Evolutionary conservation across 2,113 vertebrate genomes (phyloP), one percentile per base, ranked within the genome.

Genomic region (Erinaceus europaeus): DNA sequence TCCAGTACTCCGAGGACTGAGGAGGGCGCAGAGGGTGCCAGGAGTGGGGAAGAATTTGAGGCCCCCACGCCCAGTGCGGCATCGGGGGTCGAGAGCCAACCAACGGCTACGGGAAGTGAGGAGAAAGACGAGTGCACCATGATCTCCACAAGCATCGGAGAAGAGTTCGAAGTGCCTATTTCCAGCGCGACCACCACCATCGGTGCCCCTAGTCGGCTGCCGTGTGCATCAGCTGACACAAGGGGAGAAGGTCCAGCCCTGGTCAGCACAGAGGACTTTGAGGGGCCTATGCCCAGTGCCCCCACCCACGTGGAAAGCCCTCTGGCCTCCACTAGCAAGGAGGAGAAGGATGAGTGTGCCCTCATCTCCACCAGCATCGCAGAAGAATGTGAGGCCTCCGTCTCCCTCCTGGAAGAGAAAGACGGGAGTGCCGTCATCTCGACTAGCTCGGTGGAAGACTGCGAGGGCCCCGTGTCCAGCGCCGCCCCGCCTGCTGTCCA

Each of bases 361-460:
- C 96, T 97, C 90, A 98, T 98, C 87, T 98, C 97, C 25, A 97
- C 97, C 81, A 97, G 97, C 89, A 95, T 97, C 17, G 36, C 90
- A 0, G 97, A 97, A 72, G 97, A 96, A 2, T 93, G 96, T 21
- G 94, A 97, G 65, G 95, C 94, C 17, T 75, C 95, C 0, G 53
- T 97, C 57, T 94, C 96, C 2, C 78, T 67, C 53, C 10, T 27
- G 0, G 94, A 95, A 34, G 94, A 96, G 21, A 96, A 95, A 55
- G 96, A 92, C 4, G 95, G 97, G 40, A 95, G 91, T 0, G 78
- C 96, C 4, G 15, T 97, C 86, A 97, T 97, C 81, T 96, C 97
- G 4, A 98, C 97, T n/a, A 97, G 97, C 88, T 97, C 97, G 1
- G 87, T 68, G 59, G 97, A 97, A 75, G 96, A 96, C 93, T 96